phyloP scores from a whole-genome alignment of 2,888 invertebrate genomes.

The Aspidiotus rigidus region DNA sequence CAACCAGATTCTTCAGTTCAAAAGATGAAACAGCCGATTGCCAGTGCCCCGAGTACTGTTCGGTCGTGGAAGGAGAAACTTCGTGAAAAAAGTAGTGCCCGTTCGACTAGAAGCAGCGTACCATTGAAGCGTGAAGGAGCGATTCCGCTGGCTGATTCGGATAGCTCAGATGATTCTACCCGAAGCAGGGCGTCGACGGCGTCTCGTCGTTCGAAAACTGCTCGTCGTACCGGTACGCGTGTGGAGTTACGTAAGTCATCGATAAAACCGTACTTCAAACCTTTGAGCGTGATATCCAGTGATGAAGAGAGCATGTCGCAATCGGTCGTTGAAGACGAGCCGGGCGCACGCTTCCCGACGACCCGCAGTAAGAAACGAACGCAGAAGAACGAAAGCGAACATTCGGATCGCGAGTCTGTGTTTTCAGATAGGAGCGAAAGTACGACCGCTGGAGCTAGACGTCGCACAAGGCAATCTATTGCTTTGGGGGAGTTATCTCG shows the following conservation, averaged over 20 bases:
- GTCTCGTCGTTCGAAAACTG: constrained; percentile 6
- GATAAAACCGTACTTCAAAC: constrained; percentile 20
- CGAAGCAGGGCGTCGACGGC: constrained; percentile 16
- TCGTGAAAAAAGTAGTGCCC: too few relatives aligned
- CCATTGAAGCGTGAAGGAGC: too few relatives aligned
- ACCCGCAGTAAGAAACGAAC: background rate
- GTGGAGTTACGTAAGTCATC: constrained; percentile 26
- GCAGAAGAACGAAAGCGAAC: background rate
- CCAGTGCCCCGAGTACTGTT: too few relatives aligned
- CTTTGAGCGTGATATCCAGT: constrained; percentile 17
- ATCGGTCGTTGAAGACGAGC: constrained; percentile 5
- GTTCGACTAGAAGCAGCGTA: too few relatives aligned
- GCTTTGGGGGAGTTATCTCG: too few relatives aligned
- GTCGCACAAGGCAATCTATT: background rate
- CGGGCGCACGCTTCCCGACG: background rate
- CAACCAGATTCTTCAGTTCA: too few relatives aligned
- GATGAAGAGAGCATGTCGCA: constrained; percentile 25
- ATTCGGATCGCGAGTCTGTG: constrained; percentile 17
- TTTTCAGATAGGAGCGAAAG: constrained; percentile 15
- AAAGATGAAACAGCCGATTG: too few relatives aligned
- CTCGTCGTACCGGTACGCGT: background rate
- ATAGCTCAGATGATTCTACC: constrained; percentile 24
- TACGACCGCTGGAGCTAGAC: background rate
- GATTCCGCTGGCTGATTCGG: background rate
- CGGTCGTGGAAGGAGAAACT: too few relatives aligned